Base-by-base conservation (phyloP, 2,888 invertebrate species). In the Agrochola lota region DNA sequence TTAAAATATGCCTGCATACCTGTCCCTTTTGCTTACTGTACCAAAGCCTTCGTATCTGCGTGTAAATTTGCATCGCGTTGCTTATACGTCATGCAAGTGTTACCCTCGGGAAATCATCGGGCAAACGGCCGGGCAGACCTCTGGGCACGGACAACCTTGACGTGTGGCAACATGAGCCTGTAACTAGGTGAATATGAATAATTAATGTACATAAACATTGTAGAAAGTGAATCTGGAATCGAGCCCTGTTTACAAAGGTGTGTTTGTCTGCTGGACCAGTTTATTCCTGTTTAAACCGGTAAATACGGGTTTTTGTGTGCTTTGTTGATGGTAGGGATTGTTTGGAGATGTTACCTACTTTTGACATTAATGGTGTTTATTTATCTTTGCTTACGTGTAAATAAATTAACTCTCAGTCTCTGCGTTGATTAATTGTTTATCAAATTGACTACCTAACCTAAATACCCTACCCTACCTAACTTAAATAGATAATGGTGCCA, bases 21-120 rank as follows among this genome's bases (percentile, higher is more conserved):
- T 35, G 17, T 43, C 62, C 26, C 26, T 40, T 72, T 69, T 15
- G 23, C 35, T n/a, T 0, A 60, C 46, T 8, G 69, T 83, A 82
- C 74, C 23, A 69, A 49, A 70, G 17, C 26, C 43, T 71, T 49
- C 23, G 17, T 62, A 75, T 69, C 52, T 1, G 78, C 46, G 60
- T 35, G 69, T 87, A 73, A 83, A 80, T 87, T 85, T 83, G 80
- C 78, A 85, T 87, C 77, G 67, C 49, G 62, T 69, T 67, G 64
- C 76, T 74, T 60, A 67, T 76, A 70, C 70, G 77, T 85, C 77
- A 80, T 57, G 71, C 40, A 40, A 66, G 80, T 80, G 66, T 70
- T 26, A 62, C 88, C 77, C 79, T 17, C 52, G 88, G 86, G 86
- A 87, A 87, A 87, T 87, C 81, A 86, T 26, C 17, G 66, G 66